These are phyloP conservation scores for Luehdorfia chinensis DNA, from an alignment of 1,140 invertebrate genomes.

Conservation along the genomic window DNA sequence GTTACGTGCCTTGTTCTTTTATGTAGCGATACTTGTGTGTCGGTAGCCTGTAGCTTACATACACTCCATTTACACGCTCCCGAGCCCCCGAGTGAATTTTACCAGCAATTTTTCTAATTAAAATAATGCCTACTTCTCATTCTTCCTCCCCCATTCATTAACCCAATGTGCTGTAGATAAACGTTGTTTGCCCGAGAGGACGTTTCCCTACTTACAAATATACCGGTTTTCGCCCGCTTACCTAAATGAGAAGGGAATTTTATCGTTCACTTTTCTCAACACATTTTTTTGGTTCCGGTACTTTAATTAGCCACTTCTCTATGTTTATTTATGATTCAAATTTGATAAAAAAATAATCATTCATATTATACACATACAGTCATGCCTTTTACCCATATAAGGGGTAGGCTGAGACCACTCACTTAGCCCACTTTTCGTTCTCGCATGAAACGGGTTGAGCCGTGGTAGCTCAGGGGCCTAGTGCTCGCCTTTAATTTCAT, in stretches of 20 bases:
- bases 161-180: conserved; percentile 73
- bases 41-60: conserved; percentile 13
- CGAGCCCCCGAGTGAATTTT: conserved; percentile 28
- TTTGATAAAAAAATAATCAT: too few relatives aligned
- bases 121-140: conserved; percentile 73
- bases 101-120: conserved; percentile 72
- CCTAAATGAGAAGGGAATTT: conserved; percentile 57
- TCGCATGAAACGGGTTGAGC: too few relatives aligned
- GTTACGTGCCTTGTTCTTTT: conserved; percentile 8
- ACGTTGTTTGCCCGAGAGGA: conserved; percentile 63
- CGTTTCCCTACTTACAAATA: conserved; percentile 62
- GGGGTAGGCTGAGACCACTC: too few relatives aligned
- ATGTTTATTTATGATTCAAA: conserved; percentile 16
- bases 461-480: too few relatives aligned
- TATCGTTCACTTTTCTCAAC: conserved; percentile 51
- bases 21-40: conserved; percentile 9
- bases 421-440: too few relatives aligned
- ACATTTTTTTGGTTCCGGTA: conserved; percentile 36
- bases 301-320: conserved; percentile 53
- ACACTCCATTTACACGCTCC: conserved; percentile 21
- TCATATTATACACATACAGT: too few relatives aligned
- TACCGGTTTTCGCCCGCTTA: conserved; percentile 59
- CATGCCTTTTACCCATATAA: too few relatives aligned
- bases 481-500: too few relatives aligned
- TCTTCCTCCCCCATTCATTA: conserved; percentile 73